phyloP scores from a whole-genome alignment of 2,113 vertebrate genomes.

The Neogobius melanostomus region DNA sequence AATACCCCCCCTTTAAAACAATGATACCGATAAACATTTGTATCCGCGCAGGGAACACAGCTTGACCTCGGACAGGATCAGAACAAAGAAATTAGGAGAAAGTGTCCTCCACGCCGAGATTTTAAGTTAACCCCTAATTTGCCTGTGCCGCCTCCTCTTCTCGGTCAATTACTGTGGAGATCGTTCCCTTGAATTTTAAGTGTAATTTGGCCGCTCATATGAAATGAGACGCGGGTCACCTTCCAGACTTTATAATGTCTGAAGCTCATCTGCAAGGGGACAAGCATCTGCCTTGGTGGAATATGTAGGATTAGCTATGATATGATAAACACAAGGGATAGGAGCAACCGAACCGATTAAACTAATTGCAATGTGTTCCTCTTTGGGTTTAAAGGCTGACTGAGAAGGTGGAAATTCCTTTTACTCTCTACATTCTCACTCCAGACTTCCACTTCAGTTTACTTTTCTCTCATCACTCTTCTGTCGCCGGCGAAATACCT shows the following conservation, averaged over 20 bases:
- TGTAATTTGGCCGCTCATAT: slow-evolving; percentile 53
- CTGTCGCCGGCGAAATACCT: slow-evolving; percentile 55
- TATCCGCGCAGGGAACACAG: too few relatives aligned
- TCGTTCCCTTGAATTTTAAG: slow-evolving; percentile 60
- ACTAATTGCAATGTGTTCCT: neutral
- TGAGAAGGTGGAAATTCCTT: neutral
- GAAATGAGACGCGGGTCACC: slow-evolving; percentile 66
- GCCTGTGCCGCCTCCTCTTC: slow-evolving; percentile 43
- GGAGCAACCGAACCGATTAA: neutral
- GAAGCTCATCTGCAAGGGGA: slow-evolving; percentile 39
- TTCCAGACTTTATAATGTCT: slow-evolving; percentile 60
- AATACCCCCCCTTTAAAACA: too few relatives aligned
- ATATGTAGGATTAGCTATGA: slow-evolving; percentile 61
- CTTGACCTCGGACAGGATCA: too few relatives aligned
- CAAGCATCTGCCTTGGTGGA: slow-evolving; percentile 53
- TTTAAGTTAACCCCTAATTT: slow-evolving; percentile 63
- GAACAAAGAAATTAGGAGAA: too few relatives aligned
- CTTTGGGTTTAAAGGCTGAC: neutral
- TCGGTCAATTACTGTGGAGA: slow-evolving; percentile 52
- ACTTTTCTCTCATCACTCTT: slow-evolving; percentile 57
- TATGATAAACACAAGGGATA: neutral
- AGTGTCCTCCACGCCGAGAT: too few relatives aligned
- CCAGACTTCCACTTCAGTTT: slow-evolving; percentile 54
- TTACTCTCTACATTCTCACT: slow-evolving; percentile 24
- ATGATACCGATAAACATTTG: too few relatives aligned